phyloP scores from a whole-genome alignment of 2,113 vertebrate genomes.

The Opisthocomus hoazin region DNA sequence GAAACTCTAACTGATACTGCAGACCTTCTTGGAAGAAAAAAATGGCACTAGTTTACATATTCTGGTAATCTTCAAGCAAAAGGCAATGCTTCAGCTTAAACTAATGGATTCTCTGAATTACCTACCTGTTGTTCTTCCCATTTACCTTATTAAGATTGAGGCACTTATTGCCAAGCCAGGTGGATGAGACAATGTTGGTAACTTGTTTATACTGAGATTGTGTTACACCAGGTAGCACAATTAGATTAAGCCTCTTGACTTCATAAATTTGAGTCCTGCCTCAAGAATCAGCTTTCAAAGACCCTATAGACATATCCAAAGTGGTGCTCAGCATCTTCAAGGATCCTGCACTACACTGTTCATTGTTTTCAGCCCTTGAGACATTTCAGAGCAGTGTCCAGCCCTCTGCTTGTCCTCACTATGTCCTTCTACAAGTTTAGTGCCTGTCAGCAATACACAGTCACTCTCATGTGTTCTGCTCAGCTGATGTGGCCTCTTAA shows the following conservation, averaged over 20 bases:
- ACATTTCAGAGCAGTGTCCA: not conserved
- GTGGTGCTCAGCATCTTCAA: not conserved
- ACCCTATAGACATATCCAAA: not conserved
- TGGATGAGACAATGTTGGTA: not conserved
- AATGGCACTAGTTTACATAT: not conserved
- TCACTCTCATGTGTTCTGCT: rapidly evolving
- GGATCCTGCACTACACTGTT: not conserved
- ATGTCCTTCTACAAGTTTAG: not conserved
- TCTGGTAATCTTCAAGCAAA: not conserved
- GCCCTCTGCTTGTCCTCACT: not conserved
- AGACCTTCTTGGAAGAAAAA: not conserved
- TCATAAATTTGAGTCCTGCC: not conserved
- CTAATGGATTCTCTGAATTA: not conserved
- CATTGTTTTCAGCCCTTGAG: not conserved
- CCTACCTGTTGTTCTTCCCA: not conserved
- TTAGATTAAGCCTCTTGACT: not conserved
- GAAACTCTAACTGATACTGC: not conserved
- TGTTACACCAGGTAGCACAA: not conserved
- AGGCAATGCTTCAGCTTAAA: not conserved
- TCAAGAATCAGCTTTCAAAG: not conserved
- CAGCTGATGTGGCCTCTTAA: not conserved
- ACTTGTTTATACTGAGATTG: not conserved
- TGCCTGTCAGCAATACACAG: not conserved
- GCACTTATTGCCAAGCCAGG: not conserved
- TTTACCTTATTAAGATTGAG: not conserved